Base-by-base conservation (phyloP, 2,888 invertebrate genomes). In the Tachina lurida region DNA sequence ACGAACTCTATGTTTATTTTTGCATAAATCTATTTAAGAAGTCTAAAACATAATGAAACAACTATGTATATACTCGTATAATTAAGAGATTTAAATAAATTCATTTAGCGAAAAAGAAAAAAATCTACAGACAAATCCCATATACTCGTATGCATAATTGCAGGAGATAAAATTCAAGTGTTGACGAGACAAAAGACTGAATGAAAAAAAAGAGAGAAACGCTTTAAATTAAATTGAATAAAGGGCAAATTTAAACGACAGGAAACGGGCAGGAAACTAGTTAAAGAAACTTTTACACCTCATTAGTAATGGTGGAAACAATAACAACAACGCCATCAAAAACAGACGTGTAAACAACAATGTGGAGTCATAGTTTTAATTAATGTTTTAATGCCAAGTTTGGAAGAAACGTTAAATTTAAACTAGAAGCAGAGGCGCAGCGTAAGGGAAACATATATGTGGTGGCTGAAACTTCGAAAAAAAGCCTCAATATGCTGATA, bases 201-300 rank as follows among this genome's bases (percentile, higher is more conserved):
- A 60, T 74, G 49, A 58, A 56, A 79, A 45, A 49, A 19, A 8
- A 17, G 13, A 52, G 19, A 15, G 65, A 65, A 65, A 58, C 15
- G 22, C 41, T 45, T 41, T n/a, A 47, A 62, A 17, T 71, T 15
- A 63, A 49, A 65, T 65, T 47, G 58, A 73, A 65, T 43, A 19
- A 70, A 54, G 13, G 52, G 52, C 3, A 45, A 17, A 63, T 71
- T 63, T 41, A 70, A 62, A 62, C 56, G 19, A 47, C 54, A 67
- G n/a, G n/a, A n/a, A 60, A 60, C 56, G 58, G 62, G 12, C 63
- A 77, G 65, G 76, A 83, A 76, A 76, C 70, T 56, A 56, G 74
- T 75, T 75, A 63, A 73, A 84, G 41, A 43, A 71, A 80, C 10
- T 68, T 77, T 77, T 77, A 73, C 84, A 84, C 68, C 84, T 81